phyloP scores from a whole-genome alignment of 2,888 invertebrate species.

The Rhagonycha lutea region DNA sequence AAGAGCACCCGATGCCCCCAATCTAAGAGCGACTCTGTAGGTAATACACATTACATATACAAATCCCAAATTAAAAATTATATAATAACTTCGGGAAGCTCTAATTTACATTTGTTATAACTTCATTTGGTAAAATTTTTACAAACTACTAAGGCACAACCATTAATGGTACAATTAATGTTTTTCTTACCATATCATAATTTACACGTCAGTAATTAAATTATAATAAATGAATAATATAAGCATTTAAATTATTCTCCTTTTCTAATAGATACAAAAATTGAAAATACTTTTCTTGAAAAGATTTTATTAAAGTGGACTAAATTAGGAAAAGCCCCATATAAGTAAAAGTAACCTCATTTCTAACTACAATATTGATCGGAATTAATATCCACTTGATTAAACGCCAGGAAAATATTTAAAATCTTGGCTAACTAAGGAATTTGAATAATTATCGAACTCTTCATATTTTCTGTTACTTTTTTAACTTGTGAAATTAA shows the following conservation, averaged over 20 bases:
- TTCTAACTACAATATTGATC: neutral
- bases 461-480: too few relatives aligned
- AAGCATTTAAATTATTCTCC: too few relatives aligned
- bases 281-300: neutral
- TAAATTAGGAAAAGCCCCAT: neutral
- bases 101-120: constrained; percentile 40
- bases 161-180: constrained; percentile 30
- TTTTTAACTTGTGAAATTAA: too few relatives aligned
- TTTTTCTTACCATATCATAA: constrained; percentile 1
- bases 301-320: neutral
- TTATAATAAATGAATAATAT: neutral
- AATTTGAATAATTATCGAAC: too few relatives aligned
- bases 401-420: neutral
- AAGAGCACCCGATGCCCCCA: neutral
- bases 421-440: neutral
- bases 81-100: constrained; percentile 45
- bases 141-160: constrained; percentile 54
- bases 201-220: neutral
- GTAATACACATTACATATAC: constrained; percentile 33
- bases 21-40: neutral
- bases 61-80: constrained; percentile 40
- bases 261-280: too few relatives aligned
- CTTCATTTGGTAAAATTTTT: constrained; percentile 48
- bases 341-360: neutral
- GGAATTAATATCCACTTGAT: neutral